Base-by-base conservation (phyloP, 92 coral and sea anemone genomes). In the Zoanthus sociatus region DNA sequence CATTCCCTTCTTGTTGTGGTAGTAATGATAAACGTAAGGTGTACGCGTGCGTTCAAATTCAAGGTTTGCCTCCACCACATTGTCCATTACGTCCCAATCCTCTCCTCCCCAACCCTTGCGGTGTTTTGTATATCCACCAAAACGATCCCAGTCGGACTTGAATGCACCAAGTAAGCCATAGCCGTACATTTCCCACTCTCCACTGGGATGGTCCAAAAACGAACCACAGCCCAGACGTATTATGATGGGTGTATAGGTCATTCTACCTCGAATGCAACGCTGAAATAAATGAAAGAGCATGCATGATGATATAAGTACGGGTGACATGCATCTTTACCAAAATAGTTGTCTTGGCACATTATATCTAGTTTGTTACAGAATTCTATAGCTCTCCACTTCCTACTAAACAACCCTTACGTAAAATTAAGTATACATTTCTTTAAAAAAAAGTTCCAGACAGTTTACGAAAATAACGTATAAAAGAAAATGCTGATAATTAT, bases 121-220 rank as follows among this genome's bases (percentile, higher is more conserved):
- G 84, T 91, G 94, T 53, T 75, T 87, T n/a, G 87, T 78, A 53
- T 74, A 88, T 33, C 93, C 93, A 56, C 93, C 93, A 33, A 89
- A 72, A 45, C 86, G 64, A 69, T 91, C 91, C 93, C 93, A 94
- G 88, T 94, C 96, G 5, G 94, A 92, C 82, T 94, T 94, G 88
- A 84, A 94, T 88, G 92, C 84, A 9, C 90, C 97, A 15, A 88
- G 79, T 14, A 94, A 73, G 4, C 97, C 97, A 58, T 87, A 94
- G 1, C 97, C 97, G 6, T 87, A 83, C 9, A 13, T 78, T 55
- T 92, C 93, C 92, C 94, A 94, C 18, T 45, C 33, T 12, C 96
- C 96, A 12, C 53, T 73, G 30, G 78, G 44, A 20, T 82, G 73
- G 60, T 87, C 54, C 4, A 93, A 91, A 61, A 87, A 78, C 1